Base-by-base conservation (phyloP, 2,888 invertebrate genomes). In the Acleris cristana region DNA sequence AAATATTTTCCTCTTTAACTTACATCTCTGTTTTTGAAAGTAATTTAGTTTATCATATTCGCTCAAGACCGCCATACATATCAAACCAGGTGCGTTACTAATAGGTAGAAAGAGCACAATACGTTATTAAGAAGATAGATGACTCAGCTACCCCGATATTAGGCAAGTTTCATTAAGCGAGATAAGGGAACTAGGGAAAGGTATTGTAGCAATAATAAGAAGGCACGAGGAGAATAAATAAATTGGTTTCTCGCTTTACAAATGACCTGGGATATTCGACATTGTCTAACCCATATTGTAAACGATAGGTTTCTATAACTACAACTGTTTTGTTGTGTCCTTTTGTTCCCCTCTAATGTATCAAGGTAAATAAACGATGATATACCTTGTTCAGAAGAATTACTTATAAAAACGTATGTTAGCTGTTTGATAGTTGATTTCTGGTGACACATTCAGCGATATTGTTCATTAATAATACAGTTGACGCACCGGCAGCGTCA, bases 41-140 rank as follows among this genome's bases (percentile, higher is more conserved):
- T 40, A 40, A 10, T 40, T 40, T 40, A 40, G 40, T 40, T 12
- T 40, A 40, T 40, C 14, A 40, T 40, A 40, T 40, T 48, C 48
- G 18, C 48, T 16, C 18, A 16, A 16, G 16, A 48, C 48, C 2
- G 6, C 18, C 48, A 48, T 56, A 56, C 23, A 58, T 48, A 48
- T 58, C 12, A 48, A 45, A n/a, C 8, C 45, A 30, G 48, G 58
- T 58, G 58, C 7, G 48, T n/a, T 55, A 51, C 61, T 51, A 49
- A 56, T 40, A 56, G 56, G 55, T 34, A 52, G 18, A 63, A 54
- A 62, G 62, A 67, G 19, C 53, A 63, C 67, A 67, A 67, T 58
- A 67, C 67, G 56, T 61, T 66, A 58, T 54, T 67, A 67, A 63
- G 58, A 67, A 67, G 62, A 67, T 63, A 63, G 57, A 67, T 67